These are phyloP conservation scores for Eristalis pertinax DNA, from an alignment of 2,888 invertebrate genomes.

Conservation along the genomic window DNA sequence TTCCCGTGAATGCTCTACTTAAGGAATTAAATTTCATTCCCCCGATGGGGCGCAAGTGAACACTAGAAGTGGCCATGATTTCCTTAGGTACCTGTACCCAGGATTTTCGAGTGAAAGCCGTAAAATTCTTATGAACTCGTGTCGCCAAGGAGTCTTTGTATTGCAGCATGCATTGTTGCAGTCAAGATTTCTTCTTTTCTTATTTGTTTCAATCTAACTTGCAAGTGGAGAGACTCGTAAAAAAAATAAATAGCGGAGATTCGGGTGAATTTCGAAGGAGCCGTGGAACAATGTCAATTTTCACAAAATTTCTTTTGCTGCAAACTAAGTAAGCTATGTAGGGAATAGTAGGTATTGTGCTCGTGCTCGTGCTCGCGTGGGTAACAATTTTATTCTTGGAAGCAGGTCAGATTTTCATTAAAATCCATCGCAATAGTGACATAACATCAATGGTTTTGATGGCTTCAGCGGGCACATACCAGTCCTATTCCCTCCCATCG, in stretches of 20 bases:
- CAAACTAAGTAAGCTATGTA: not conserved
- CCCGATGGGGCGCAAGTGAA: not conserved
- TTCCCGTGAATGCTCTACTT: conserved; percentile 31
- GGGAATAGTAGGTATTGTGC: no score
- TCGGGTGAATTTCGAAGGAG: not conserved
- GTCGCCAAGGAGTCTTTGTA: conserved; percentile 11
- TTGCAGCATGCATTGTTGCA: conserved; percentile 16
- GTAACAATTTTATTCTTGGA: no score
- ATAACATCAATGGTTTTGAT: no score
- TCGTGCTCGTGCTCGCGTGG: no score
- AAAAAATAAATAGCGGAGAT: not conserved
- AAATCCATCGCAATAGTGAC: no score
- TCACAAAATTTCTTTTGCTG: not conserved
- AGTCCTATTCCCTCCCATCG: no score
- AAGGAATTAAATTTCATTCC: conserved; percentile 48
- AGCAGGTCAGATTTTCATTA: no score
- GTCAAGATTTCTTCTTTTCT: not conserved
- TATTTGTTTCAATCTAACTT: not conserved
- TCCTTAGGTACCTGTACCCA: conserved; percentile 9
- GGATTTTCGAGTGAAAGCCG: not conserved
- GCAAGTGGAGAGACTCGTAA: not conserved
- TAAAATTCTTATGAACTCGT: conserved; percentile 14
- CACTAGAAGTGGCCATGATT: conserved; percentile 40
- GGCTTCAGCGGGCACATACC: no score
- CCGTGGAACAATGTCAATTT: not conserved